Evolutionary conservation across 2,113 vertebrate species (phyloP).

Genomic region (Paracanthobrama guichenoti): DNA sequence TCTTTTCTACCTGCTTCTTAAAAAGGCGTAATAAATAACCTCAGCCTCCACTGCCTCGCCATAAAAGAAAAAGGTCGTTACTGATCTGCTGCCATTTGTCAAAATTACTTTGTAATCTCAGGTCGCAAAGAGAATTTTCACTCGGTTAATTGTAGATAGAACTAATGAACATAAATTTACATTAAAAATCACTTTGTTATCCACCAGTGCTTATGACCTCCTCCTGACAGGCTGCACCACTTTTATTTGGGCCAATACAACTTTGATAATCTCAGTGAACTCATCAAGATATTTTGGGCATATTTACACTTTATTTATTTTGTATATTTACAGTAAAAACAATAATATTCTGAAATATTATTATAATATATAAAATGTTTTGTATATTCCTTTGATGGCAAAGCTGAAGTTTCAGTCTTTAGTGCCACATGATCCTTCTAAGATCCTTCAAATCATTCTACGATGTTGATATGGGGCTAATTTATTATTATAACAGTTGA

Average conservation of each 20-base stretch:
- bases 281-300: neutral
- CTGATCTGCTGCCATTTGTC: slow-evolving; percentile 72
- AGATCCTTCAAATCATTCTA: no score
- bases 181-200: slow-evolving; percentile 72
- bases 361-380: no score
- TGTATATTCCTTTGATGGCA: no score
- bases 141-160: slow-evolving; percentile 73
- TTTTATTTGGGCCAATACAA: slow-evolving; percentile 45
- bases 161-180: slow-evolving; percentile 73
- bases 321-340: neutral
- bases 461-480: no score
- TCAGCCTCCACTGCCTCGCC: slow-evolving; percentile 60
- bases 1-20: slow-evolving; percentile 77
- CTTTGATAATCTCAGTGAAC: neutral
- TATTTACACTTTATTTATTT: neutral
- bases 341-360: no score
- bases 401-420: no score
- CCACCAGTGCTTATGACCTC: slow-evolving; percentile 58
- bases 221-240: slow-evolving; percentile 40
- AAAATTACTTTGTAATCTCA: slow-evolving; percentile 77
- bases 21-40: slow-evolving; percentile 76
- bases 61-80: slow-evolving; percentile 74
- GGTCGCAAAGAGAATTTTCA: slow-evolving; percentile 71
- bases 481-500: no score
- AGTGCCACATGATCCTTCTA: no score